These are phyloP conservation scores for Baronia brevicornis DNA, from an alignment of 2,888 invertebrate genomes.

Conservation along the genomic window DNA sequence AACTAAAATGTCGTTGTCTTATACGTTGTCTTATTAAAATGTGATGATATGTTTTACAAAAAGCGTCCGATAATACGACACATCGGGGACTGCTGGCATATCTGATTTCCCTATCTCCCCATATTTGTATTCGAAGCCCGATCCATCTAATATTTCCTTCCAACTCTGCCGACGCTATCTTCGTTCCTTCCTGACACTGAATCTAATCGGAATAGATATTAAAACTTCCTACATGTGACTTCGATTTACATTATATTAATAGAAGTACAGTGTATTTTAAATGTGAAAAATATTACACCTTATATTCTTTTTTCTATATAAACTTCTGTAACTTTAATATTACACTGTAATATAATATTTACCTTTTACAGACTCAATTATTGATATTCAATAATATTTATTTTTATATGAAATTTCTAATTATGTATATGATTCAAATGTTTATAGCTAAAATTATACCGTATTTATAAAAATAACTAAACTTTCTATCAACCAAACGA, in stretches of 20 bases:
- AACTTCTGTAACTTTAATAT: no score
- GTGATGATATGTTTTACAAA: conserved; percentile 58
- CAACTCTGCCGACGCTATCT: conserved; percentile 66
- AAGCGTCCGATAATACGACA: conserved; percentile 68
- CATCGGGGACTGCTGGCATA: conserved; percentile 66
- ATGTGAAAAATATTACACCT: no score
- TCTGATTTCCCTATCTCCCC: conserved; percentile 72
- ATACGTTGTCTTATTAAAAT: conserved; percentile 52
- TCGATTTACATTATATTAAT: conserved; percentile 34
- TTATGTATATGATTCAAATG: no score
- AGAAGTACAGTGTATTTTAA: conserved; percentile 27
- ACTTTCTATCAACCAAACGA: no score
- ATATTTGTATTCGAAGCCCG: conserved; percentile 73
- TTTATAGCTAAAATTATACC: no score
- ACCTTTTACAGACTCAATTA: no score
- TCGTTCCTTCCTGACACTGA: conserved; percentile 73
- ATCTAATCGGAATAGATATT: conserved; percentile 77
- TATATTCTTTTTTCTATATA: no score
- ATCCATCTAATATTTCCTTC: conserved; percentile 74
- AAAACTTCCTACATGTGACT: conserved; percentile 66
- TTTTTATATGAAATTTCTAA: no score
- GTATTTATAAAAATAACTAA: no score
- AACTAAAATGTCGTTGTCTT: no score
- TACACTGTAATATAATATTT: no score
- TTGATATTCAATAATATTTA: no score